phyloP scores from a whole-genome alignment of 1,140 invertebrate species.

The Archivesica marissinica region DNA sequence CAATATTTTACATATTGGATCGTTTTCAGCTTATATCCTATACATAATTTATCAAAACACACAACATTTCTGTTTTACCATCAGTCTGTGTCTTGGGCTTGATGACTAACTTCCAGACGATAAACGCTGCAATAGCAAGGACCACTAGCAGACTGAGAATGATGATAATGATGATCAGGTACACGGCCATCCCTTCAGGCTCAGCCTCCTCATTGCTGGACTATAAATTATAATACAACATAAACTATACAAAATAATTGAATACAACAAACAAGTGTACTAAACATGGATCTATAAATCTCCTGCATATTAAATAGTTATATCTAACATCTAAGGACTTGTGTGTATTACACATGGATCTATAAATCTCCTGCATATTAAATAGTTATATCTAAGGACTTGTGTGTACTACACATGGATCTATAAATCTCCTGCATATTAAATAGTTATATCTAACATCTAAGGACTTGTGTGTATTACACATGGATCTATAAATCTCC shows the following conservation, averaged over 20 bases:
- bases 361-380: neutral
- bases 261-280: neutral
- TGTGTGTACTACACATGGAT: too few species aligned
- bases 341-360: neutral
- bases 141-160: neutral
- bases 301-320: neutral
- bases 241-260: neutral
- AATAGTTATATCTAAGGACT: neutral
- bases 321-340: neutral
- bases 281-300: neutral
- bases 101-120: neutral
- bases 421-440: too few species aligned
- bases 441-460: too few species aligned
- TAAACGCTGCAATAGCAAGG: neutral
- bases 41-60: too few species aligned
- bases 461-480: too few species aligned
- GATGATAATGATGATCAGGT: conserved; percentile 20
- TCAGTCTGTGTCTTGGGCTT: conserved; percentile 43
- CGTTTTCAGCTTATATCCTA: too few species aligned
- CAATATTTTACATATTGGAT: too few species aligned
- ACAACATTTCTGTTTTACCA: too few species aligned
- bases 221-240: neutral
- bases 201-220: neutral
- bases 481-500: too few species aligned
- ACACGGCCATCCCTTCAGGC: neutral